phyloP scores from a whole-genome alignment of 2,888 invertebrate species.

The Meliscaeva auricollis region DNA sequence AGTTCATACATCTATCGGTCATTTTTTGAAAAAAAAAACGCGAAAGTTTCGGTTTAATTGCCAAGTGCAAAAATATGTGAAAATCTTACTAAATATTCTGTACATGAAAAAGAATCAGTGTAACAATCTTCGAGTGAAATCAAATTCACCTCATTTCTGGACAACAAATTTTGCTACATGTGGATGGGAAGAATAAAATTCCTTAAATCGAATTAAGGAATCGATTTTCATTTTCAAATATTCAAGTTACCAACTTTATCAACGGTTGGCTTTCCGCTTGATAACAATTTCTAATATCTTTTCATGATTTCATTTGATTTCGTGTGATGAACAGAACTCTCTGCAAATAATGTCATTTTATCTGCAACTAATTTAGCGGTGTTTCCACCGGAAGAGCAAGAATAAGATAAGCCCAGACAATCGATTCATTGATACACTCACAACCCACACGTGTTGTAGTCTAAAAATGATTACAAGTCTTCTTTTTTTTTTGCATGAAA shows the following conservation, averaged over 20 bases:
- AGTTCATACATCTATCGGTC: too few species aligned
- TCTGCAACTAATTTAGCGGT: neutral
- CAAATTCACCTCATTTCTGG: too few species aligned
- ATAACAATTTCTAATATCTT: neutral
- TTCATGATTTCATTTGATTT: neutral
- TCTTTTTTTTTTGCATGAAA: constrained; percentile 29
- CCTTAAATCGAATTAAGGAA: too few species aligned
- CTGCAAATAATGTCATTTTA: constrained; percentile 4
- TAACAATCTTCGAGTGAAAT: too few species aligned
- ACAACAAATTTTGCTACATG: too few species aligned
- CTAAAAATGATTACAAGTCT: constrained; percentile 38
- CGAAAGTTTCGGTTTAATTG: too few species aligned
- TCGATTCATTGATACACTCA: constrained; percentile 62
- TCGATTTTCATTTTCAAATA: neutral
- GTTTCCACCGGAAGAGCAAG: constrained; percentile 62
- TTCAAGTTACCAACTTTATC: neutral
- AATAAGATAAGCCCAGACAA: constrained; percentile 64
- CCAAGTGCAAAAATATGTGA: too few species aligned
- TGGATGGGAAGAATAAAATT: too few species aligned
- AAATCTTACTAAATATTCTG: too few species aligned
- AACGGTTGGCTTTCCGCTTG: neutral
- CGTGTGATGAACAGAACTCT: neutral
- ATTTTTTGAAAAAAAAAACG: too few species aligned
- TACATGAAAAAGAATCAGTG: too few species aligned
- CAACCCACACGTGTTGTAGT: constrained; percentile 32